A percentile compares a stretch with the other conserved stretches of the same genome.
Conservation (phyloP, 2,797 vertebrate species). For the Uromys caudimaculatus region DNA sequence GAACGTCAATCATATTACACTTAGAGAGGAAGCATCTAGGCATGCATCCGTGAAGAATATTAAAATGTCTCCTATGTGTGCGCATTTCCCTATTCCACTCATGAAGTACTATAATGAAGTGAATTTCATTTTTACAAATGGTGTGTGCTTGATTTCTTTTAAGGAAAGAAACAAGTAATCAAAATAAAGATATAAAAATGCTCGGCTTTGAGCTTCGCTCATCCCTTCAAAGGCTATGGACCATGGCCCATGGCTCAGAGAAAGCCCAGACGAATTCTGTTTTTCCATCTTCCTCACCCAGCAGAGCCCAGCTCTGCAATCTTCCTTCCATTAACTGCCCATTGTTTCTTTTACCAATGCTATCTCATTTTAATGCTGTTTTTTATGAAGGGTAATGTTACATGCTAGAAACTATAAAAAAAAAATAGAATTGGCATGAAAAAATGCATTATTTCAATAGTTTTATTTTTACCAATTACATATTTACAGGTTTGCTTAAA, state of each 20-base stretch:
- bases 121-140: slow-evolving; percentile 78
- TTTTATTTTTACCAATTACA: slow-evolving; percentile 86
- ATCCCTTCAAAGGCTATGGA: slow-evolving; percentile 83
- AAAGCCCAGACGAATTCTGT: slow-evolving; percentile 82
- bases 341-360: slow-evolving; percentile 84
- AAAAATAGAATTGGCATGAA: slow-evolving; percentile 82
- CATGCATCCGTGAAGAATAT: not conserved
- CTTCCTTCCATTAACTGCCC: slow-evolving; percentile 83
- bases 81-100: not conserved
- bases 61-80: not conserved
- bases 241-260: slow-evolving; percentile 82
- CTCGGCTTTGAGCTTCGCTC: slow-evolving; percentile 78
- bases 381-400: slow-evolving; percentile 87
- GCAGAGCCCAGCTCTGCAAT: slow-evolving; percentile 74
- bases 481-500: slow-evolving; percentile 82
- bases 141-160: slow-evolving; percentile 71
- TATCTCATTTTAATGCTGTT: slow-evolving; percentile 87
- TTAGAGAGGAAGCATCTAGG: not conserved
- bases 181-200: slow-evolving; percentile 84
- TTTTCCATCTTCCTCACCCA: slow-evolving; percentile 78
- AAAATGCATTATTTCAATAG: slow-evolving; percentile 85
- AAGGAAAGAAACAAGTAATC: slow-evolving; percentile 70
- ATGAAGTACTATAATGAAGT: not conserved
- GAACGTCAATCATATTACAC: too few relatives aligned
- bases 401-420: slow-evolving; percentile 86